These are phyloP conservation scores for Cosmia pyralina DNA, from an alignment of 2,888 invertebrate genomes.

Conservation along the genomic window DNA sequence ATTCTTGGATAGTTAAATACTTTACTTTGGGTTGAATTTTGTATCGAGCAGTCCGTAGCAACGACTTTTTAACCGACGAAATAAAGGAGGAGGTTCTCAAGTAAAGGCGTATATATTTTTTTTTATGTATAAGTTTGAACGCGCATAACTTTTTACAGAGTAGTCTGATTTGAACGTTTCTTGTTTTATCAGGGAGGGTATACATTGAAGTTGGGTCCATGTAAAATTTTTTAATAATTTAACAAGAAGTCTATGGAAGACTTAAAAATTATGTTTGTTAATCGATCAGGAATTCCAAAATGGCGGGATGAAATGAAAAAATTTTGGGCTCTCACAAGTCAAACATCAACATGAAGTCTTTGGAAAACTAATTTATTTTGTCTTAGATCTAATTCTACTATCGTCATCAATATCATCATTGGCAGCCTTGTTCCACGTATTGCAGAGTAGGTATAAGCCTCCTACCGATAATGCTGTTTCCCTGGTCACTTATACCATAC, in stretches of 20 bases:
- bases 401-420: background rate
- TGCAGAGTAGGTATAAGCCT: background rate
- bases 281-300: background rate
- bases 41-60: background rate
- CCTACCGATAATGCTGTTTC: background rate
- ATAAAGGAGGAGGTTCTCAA: too few relatives aligned
- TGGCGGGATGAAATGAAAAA: background rate
- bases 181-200: too few relatives aligned
- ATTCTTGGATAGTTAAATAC: slow-evolving; percentile 16
- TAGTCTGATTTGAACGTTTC: too few relatives aligned
- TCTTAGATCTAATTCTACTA: background rate
- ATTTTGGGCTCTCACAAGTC: background rate
- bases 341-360: background rate
- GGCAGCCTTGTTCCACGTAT: background rate
- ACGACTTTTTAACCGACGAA: background rate
- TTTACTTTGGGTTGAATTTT: slow-evolving; percentile 4
- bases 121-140: too few relatives aligned
- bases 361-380: background rate
- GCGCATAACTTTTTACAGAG: too few relatives aligned
- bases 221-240: too few relatives aligned
- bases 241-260: background rate
- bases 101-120: too few relatives aligned
- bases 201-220: too few relatives aligned
- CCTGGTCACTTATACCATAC: too few relatives aligned
- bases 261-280: background rate